These are phyloP conservation scores for Carassius carassius DNA, from an alignment of 2,113 vertebrate genomes.

Conservation along the genomic window DNA sequence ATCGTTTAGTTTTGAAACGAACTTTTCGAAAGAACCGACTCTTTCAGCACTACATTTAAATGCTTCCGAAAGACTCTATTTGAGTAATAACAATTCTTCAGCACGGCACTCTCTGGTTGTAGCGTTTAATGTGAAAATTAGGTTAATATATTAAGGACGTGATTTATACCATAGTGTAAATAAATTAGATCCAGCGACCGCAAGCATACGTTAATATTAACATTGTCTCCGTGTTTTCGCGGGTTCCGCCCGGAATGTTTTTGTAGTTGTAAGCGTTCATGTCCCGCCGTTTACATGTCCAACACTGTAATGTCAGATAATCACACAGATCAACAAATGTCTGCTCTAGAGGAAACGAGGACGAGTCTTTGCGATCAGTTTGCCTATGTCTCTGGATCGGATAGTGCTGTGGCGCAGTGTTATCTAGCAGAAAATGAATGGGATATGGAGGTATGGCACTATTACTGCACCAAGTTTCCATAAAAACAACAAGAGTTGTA, in stretches of 20 bases:
- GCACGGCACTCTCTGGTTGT: neutral
- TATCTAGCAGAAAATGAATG: conserved; percentile 82
- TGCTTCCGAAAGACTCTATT: neutral
- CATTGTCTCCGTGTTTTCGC: neutral
- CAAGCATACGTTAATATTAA: neutral
- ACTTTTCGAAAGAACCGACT: conserved; percentile 4
- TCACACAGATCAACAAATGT: conserved; percentile 38
- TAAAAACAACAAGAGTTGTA: neutral
- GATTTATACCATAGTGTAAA: neutral
- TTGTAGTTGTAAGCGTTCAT: conserved; percentile 39
- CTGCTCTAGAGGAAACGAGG: conserved; percentile 65
- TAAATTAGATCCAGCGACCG: neutral
- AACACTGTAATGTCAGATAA: conserved; percentile 35
- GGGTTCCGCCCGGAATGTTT: conserved; percentile 55
- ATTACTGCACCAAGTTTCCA: neutral
- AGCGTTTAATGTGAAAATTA: neutral
- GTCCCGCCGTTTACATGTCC: conserved; percentile 53
- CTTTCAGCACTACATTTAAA: neutral
- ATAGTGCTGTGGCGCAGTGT: conserved; percentile 74
- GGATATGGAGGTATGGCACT: conserved; percentile 82
- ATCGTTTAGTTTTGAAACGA: conserved; percentile 1
- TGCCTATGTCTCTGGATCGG: conserved; percentile 72
- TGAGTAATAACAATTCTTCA: neutral
- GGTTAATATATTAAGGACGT: neutral
- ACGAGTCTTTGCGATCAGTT: conserved; percentile 80